Evolutionary conservation across 2,888 invertebrate species (phyloP), one percentile per base, ranked within the genome.

Genomic region (Nineta flava): DNA sequence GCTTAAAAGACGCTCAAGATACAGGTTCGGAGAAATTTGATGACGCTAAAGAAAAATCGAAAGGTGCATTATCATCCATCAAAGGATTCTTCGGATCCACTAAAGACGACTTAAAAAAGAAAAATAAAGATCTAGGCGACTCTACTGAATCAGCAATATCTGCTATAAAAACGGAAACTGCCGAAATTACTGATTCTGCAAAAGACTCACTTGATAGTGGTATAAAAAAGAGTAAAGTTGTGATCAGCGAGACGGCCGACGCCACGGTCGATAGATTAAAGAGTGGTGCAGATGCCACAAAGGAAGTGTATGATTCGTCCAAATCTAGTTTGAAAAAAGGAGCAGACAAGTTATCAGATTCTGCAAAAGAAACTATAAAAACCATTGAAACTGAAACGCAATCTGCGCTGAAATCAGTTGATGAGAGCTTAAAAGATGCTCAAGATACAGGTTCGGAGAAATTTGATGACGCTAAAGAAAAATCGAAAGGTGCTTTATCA

Each of bases 101-200:
- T 4, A 38, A 38, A 5, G 38, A 38, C 7, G 49, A 52, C 15
- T 45, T 54, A 5, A 26, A 54, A 6, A 56, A 51, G n/a, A 48
- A 50, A 16, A 59, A 57, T 50, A 58, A 56, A 43, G 55, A 54
- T 6, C 57, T 54, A 26, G 26, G 7, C 7, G 26, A 26, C 26
- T 6, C 26, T 5, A 7, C 7, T 26, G 26, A 26, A 6, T 26
- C 26, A 26, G 7, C 26, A 2, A 26, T 26, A 6, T 26, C 26
- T 26, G 26, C 4, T 7, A 6, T 26, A 6, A 26, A 26, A 26
- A 26, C 26, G 7, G 26, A 26, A 26, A 6, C 26, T 3, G 2
- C 26, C 7, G 26, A 26, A 26, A 7, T 26, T 2, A 26, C 6
- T 26, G 26, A 7, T 26, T 26, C 26, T 26, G 26, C 26, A 26